These are phyloP conservation scores for Podarcis raffonei DNA, from an alignment of 2,113 vertebrate species.

Conservation along the genomic window DNA sequence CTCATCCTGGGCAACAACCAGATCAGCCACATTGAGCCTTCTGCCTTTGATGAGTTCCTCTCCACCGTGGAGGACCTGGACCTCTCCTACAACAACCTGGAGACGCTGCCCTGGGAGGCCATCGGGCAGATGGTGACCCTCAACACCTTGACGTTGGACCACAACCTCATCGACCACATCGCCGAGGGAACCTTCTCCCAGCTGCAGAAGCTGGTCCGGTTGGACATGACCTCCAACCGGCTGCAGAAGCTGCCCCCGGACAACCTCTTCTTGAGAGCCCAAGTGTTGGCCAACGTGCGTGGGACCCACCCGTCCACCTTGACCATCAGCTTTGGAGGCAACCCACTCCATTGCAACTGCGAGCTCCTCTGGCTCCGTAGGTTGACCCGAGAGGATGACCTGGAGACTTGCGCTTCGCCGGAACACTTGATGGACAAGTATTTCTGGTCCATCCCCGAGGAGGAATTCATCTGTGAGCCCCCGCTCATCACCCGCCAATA, in stretches of 20 bases:
- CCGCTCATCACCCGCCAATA: slow-evolving; percentile 89
- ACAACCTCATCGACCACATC: slow-evolving; percentile 92
- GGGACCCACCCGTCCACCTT: slow-evolving; percentile 80
- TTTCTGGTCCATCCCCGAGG: slow-evolving; percentile 94
- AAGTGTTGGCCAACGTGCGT: slow-evolving; percentile 77
- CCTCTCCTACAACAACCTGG: slow-evolving; percentile 92
- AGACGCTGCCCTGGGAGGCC: slow-evolving; percentile 89
- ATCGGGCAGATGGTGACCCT: slow-evolving; percentile 91
- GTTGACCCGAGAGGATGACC: slow-evolving; percentile 84
- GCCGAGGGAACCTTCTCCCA: slow-evolving; percentile 87
- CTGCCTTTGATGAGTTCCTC: slow-evolving; percentile 89
- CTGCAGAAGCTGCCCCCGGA: slow-evolving; percentile 92
- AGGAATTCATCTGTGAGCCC: slow-evolving; percentile 89
- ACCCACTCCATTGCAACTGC: slow-evolving; percentile 93
- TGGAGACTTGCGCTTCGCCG: slow-evolving; percentile 93
- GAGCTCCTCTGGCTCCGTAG: slow-evolving; percentile 92
- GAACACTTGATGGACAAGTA: slow-evolving; percentile 90
- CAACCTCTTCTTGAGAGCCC: slow-evolving; percentile 82
- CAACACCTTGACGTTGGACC: slow-evolving; percentile 91
- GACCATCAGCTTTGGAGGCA: slow-evolving; percentile 90
- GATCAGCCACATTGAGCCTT: slow-evolving; percentile 83
- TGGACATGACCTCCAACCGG: slow-evolving; percentile 94
- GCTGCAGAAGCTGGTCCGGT: slow-evolving; percentile 87
- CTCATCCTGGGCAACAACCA: slow-evolving; percentile 95
- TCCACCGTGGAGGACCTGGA: slow-evolving; percentile 93